A percentile compares a stretch with the other conserved stretches of the same genome.
Conservation (phyloP, 2,113 vertebrate genomes). For the Channa maculata region DNA sequence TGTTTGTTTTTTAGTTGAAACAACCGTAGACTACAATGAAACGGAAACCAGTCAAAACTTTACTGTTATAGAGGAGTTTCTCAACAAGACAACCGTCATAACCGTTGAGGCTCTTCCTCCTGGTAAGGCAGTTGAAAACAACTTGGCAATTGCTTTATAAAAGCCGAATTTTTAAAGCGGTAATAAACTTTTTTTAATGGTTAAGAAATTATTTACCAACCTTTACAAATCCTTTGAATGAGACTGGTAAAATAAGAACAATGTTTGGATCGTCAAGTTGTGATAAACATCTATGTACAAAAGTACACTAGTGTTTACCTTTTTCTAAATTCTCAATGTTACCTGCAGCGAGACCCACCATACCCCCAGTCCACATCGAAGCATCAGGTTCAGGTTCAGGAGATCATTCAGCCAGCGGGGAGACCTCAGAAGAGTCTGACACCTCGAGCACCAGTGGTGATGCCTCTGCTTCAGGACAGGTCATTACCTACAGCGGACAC, state of each 20-base stretch:
- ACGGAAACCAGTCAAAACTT: slow-evolving; percentile 38
- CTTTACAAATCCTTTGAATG: too few species aligned
- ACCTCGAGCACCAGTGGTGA: slow-evolving; percentile 55
- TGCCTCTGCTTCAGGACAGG: slow-evolving; percentile 63
- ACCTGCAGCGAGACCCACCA: slow-evolving; percentile 77
- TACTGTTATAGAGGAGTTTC: slow-evolving; percentile 44
- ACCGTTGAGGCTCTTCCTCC: slow-evolving; percentile 19
- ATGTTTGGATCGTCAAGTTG: too few species aligned
- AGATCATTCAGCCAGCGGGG: slow-evolving; percentile 70
- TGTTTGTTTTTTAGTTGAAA: slow-evolving; percentile 43
- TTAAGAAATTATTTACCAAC: too few species aligned
- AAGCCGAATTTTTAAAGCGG: too few species aligned
- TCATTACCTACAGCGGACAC: slow-evolving; percentile 49
- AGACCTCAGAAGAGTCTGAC: slow-evolving; percentile 68
- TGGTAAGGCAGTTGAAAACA: slow-evolving; percentile 41
- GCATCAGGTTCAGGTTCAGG: slow-evolving; percentile 70
- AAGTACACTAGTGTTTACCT: too few species aligned
- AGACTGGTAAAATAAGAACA: too few species aligned
- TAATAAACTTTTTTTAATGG: too few species aligned
- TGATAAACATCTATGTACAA: too few species aligned
- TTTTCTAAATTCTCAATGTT: neutral
- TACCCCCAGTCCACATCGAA: slow-evolving; percentile 71
- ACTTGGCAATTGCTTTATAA: too few species aligned
- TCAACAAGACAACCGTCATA: slow-evolving; percentile 39
- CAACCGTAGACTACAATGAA: slow-evolving; percentile 48